Evolutionary conservation across 2,888 invertebrate genomes (phyloP), one percentile per base, ranked within the genome.

Genomic region (Petrolisthes manimaculis): DNA sequence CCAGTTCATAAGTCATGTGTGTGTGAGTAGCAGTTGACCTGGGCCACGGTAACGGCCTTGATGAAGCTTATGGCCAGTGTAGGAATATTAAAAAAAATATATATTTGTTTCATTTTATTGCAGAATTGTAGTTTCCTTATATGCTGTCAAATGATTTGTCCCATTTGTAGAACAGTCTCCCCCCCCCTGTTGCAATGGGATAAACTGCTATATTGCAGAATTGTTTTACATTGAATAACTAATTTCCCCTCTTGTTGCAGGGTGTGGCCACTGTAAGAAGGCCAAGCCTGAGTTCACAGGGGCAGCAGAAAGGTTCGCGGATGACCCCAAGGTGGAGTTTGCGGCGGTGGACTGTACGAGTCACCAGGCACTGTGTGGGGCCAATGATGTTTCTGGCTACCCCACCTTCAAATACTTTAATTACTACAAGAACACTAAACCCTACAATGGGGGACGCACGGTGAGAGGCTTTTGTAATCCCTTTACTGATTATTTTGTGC

Each of bases 241-340:
- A 37, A 37, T 37, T 37, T 37, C 37, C 37, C 37, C 37, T 37
- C 37, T 37, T 37, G 37, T 37, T 75, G 91, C 97, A 97, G 97
- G 90, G 97, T 97, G 97, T 93, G 97, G 97, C 0, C 97, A 97
- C 93, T 97, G 97, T 92, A 97, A 97, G 92, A 95, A 95, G 92
- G 95, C 97, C 0, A 97, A 97, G 93, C 97, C 97, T 0, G 97
- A 96, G 92, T 96, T 95, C 92, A 95, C 95, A 80, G 94, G 94
- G 55, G 97, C 97, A 0, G 97, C 97, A 0, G 95, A 95, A 81
- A 93, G 94, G 53, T 95, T 96, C 92, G 95, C 95, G 79, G 96
- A 97, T 91, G 96, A 97, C 92, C 94, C 96, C 5, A 95, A 96
- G 93, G 95, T 97, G 0, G 95, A 95, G 14, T 95, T 97, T 92